Base-by-base conservation (phyloP, 2,797 vertebrate species). In the Cynopterus sphinx region DNA sequence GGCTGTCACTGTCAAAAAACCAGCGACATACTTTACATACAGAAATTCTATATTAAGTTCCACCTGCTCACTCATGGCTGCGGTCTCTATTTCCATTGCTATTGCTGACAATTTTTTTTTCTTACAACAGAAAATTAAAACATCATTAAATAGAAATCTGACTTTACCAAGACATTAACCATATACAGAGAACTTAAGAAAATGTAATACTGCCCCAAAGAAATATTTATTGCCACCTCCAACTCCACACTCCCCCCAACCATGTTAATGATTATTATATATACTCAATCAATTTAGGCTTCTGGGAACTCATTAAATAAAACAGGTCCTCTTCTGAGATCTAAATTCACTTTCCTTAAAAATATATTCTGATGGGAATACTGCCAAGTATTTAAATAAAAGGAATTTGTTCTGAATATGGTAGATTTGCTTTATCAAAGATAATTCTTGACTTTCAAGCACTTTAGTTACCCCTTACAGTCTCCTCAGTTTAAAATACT, bases 241-340 rank as follows among this genome's bases (percentile, higher is more conserved):
- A 49, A 49, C 49, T 49, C 15, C 15, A 7, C 49, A 49, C 28
- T 77, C 26, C 33, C 13, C 8, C 36, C 46, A 86, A 36, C 0
- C 33, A 19, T 59, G 81, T 53, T 95, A 90, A 73, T 26, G 24
- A 28, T 88, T 65, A 84, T 61, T 74, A 53, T 31, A 68, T 74
- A 53, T 39, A 68, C 7, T 91, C 61, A 59, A 68, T 74, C 77
- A 75, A 77, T 2, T 57, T 46, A 92, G 84, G n/a, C 49, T 91
- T 91, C 63, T 67, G 10, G 55, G 55, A 97, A 74, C 39, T 90
- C 24, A 36, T 92, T 96, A 95, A 97, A 93, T 93, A 94, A 91
- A 90, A 92, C 87, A 43, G 87, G 15, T 75, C 57, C 24, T 90
- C 24, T 87, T 85, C 31, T 95, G 55, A 92, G 33, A 46, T 75